These are phyloP conservation scores for Trochalopteron elliotii DNA, from an alignment of 2,113 vertebrate species.

Conservation along the genomic window DNA sequence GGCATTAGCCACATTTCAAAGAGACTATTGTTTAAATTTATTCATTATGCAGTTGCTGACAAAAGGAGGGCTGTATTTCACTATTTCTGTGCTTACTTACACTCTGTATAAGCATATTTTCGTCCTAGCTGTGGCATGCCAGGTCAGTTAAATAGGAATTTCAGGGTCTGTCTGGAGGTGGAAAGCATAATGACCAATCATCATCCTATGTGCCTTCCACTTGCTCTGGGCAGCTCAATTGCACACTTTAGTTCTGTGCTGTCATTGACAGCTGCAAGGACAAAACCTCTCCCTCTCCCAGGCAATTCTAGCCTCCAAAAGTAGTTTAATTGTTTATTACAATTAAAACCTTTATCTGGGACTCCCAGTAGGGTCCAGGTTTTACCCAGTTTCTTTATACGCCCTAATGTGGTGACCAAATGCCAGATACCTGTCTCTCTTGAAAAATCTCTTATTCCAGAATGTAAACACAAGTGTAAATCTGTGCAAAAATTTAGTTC, in stretches of 20 bases:
- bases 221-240: neutral
- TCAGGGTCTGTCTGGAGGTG: slow-evolving; percentile 4
- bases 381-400: neutral
- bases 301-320: neutral
- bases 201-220: neutral
- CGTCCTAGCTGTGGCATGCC: neutral
- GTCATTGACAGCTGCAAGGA: neutral
- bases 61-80: neutral
- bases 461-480: neutral
- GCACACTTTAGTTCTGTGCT: neutral
- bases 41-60: slow-evolving; percentile 21
- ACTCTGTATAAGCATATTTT: slow-evolving; percentile 28
- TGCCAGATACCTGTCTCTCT: neutral
- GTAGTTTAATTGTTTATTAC: neutral
- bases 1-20: slow-evolving; percentile 32
- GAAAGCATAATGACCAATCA: neutral
- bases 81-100: slow-evolving; percentile 38
- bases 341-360: neutral
- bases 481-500: neutral
- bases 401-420: neutral
- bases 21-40: slow-evolving; percentile 30
- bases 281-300: neutral
- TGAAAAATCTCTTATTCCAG: neutral
- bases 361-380: neutral
- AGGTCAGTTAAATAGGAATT: slow-evolving; percentile 36